Percentiles rank a stretch among this genome's conserved stretches.
Conservation (phyloP, 2,797 vertebrate species). For the Anniella stebbinsi region DNA sequence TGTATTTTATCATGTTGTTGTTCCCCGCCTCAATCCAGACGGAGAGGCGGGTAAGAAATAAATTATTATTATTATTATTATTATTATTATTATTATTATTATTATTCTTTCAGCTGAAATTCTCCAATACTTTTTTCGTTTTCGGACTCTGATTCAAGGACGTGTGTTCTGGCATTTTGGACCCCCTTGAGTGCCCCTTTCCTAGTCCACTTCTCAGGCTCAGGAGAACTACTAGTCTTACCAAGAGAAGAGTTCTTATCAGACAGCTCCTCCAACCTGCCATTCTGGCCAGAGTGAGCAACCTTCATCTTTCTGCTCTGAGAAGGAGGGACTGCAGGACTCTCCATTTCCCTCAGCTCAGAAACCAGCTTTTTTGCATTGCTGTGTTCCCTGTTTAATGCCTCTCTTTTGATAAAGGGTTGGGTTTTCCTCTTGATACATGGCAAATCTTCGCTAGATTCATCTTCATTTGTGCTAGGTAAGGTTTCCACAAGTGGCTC, state of each 20-base stretch:
- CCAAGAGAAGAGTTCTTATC: not conserved
- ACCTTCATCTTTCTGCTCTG: fast-evolving
- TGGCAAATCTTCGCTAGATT: constrained; percentile 41
- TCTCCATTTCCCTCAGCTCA: not conserved
- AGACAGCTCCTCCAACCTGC: fast-evolving
- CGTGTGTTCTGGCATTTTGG: fast-evolving
- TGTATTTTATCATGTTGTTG: too few relatives aligned
- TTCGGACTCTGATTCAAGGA: not conserved
- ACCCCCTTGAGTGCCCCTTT: fast-evolving
- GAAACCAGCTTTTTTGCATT: fast-evolving
- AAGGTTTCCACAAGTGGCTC: fast-evolving
- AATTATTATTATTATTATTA: too few relatives aligned
- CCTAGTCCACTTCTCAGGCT: fast-evolving
- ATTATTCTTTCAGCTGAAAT: fast-evolving
- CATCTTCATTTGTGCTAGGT: not conserved
- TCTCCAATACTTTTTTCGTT: not conserved
- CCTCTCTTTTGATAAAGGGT: not conserved
- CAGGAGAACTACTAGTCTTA: fast-evolving
- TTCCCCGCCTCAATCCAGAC: too few relatives aligned
- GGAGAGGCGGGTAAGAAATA: too few relatives aligned
- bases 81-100: too few relatives aligned
- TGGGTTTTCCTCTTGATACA: constrained; percentile 54
- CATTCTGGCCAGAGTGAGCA: not conserved
- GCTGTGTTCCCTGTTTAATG: fast-evolving
- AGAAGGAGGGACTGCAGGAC: not conserved